Conservation (phyloP, 2,113 vertebrate species). For the Phalacrocorax brasilianus region DNA sequence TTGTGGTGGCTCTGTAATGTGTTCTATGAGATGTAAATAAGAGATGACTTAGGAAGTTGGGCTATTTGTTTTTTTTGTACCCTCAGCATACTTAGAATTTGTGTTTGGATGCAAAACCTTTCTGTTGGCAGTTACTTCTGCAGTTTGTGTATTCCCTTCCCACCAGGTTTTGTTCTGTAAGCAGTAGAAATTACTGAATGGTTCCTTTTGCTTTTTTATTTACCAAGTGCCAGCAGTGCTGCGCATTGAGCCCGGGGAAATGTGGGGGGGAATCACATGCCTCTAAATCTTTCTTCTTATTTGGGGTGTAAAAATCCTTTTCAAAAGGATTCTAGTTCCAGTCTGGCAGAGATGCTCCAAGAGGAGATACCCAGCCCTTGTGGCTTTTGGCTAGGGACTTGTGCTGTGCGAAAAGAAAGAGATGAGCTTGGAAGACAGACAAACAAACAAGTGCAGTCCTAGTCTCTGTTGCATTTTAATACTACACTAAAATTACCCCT, state of each 20-base stretch:
- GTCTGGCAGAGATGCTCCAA: conserved; percentile 5
- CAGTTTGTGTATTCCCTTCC: conserved; percentile 22
- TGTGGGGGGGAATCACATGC: not conserved
- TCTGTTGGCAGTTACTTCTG: conserved; percentile 7
- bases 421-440: not conserved
- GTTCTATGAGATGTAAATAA: not conserved
- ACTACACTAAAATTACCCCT: conserved; percentile 26
- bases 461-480: conserved; percentile 17
- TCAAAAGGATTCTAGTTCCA: conserved; percentile 4
- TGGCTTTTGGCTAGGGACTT: conserved; percentile 8
- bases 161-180: conserved; percentile 29
- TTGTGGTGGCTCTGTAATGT: not conserved
- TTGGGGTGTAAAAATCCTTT: conserved; percentile 17
- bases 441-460: not conserved
- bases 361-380: not conserved
- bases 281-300: conserved; percentile 31
- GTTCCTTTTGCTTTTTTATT: conserved; percentile 45
- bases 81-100: not conserved
- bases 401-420: not conserved
- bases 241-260: not conserved
- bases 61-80: not conserved
- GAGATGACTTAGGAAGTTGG: conserved; percentile 17
- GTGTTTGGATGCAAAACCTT: conserved; percentile 17
- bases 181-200: conserved; percentile 41
- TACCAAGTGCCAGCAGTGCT: conserved; percentile 32